Conservation (phyloP, 2,888 invertebrate species). For the Dorcus hopei region DNA sequence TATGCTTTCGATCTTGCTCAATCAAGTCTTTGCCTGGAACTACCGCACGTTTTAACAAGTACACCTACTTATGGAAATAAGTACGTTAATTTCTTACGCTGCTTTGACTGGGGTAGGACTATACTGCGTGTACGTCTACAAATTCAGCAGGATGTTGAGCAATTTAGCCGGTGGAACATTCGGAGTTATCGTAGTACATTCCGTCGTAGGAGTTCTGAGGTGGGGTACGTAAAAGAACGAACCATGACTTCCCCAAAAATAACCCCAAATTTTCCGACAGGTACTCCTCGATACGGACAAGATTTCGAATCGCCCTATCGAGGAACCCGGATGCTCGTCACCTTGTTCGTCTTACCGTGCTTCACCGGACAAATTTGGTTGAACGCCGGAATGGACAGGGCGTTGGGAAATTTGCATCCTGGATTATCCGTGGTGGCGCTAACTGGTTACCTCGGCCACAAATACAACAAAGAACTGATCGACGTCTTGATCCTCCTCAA, state of each 20-base stretch:
- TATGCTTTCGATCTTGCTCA: too few relatives aligned
- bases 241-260: background rate
- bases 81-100: constrained; percentile 28
- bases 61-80: too few relatives aligned
- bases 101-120: constrained; percentile 37
- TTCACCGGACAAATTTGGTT: constrained; percentile 23
- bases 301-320: constrained; percentile 32
- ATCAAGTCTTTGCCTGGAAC: too few relatives aligned
- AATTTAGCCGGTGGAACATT: constrained; percentile 34
- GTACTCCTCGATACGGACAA: constrained; percentile 41
- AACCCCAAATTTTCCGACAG: constrained; percentile 24
- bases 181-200: constrained; percentile 37
- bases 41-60: too few relatives aligned
- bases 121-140: constrained; percentile 30
- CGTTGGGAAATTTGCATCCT: constrained; percentile 21
- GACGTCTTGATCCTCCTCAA: constrained; percentile 35
- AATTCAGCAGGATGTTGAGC: background rate
- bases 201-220: constrained; percentile 41
- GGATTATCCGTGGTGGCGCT: constrained; percentile 33
- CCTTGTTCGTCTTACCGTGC: constrained; percentile 22
- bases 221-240: constrained; percentile 33
- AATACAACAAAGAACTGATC: constrained; percentile 20
- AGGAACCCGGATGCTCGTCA: constrained; percentile 34
- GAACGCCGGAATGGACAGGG: constrained; percentile 7
- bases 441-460: constrained; percentile 28